These are phyloP conservation scores for Cydia amplana DNA, from an alignment of 1,140 invertebrate species.

Conservation along the genomic window DNA sequence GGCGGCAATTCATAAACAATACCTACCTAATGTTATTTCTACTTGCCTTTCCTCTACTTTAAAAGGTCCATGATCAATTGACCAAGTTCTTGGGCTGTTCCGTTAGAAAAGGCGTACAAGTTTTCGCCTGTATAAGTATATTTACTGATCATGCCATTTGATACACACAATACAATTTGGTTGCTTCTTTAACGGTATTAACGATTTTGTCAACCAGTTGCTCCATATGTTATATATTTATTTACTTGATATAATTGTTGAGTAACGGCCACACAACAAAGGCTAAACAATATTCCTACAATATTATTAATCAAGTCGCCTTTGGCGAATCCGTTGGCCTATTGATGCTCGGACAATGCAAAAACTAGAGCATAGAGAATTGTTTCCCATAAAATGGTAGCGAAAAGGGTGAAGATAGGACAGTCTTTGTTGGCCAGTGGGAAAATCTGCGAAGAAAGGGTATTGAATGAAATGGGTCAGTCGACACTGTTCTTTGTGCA, in stretches of 20 bases:
- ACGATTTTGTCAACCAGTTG: background rate
- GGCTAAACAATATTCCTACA: constrained; percentile 49
- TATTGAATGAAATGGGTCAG: constrained; percentile 68
- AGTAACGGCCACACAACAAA: constrained; percentile 63
- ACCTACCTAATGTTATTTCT: background rate
- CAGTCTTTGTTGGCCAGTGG: constrained; percentile 68
- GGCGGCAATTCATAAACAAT: background rate
- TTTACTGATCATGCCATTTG: background rate
- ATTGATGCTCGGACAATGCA: constrained; percentile 71
- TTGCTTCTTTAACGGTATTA: constrained; percentile 20
- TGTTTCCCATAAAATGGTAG: constrained; percentile 74
- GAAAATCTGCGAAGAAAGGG: constrained; percentile 68
- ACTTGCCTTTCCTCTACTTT: background rate
- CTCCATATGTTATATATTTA: background rate
- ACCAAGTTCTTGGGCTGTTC: background rate
- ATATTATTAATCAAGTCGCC: constrained; percentile 72
- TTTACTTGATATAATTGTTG: constrained; percentile 42
- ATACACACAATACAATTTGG: background rate
- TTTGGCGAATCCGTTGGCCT: constrained; percentile 67
- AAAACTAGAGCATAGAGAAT: constrained; percentile 72
- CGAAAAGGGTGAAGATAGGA: constrained; percentile 65
- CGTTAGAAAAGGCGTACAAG: background rate
- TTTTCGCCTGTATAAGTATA: background rate
- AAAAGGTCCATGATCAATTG: background rate
- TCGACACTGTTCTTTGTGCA: constrained; percentile 59